Base-by-base conservation (phyloP, 1,140 invertebrate species). In the Drosophila kanapiae region DNA sequence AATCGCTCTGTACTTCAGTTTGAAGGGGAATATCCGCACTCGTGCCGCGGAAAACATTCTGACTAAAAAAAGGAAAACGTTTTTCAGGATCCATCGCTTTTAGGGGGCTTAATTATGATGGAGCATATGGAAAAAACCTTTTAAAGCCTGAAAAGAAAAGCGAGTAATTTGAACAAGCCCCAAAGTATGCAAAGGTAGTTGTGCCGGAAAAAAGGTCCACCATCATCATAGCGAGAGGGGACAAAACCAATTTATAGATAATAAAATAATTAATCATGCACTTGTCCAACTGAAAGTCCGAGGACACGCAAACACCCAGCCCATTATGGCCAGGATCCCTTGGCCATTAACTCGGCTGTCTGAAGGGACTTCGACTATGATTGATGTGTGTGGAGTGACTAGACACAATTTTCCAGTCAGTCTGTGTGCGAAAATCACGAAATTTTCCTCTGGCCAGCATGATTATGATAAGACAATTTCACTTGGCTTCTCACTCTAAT, bases 261-360 rank as follows among this genome's bases (percentile, higher is more conserved):
- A 87, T 87, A 84, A 88, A 88, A 87, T 87, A 87, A 87, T 87
- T 87, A 87, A 87, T 87, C 84, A 88, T 87, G 84, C 84, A 87
- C 84, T 87, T 87, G 84, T 88, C 77, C 43, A 59, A 79, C 77
- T 37, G 78, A 64, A 54, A 68, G 62, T 77, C 67, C 60, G 18
- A 78, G 82, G 78, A 87, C 84, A 84, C 84, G 81, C 74, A 88
- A 88, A 88, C 85, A 81, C 85, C 85, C 85, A 88, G 31, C 69
- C 53, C 85, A 88, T 88, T 88, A 88, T 54, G 48, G 56, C 60
- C 74, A 67, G 74, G 70, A 72, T 71, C 75, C 75, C 84, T 59
- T 65, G 81, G 65, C 85, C 85, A 88, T 88, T 88, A 88, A 78
- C 84, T 80, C 40, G 58, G 29, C 80, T 88, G 85, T 88, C 84